Evolutionary conservation across 1,140 invertebrate species (phyloP).

Genomic region (Lerema accius): DNA sequence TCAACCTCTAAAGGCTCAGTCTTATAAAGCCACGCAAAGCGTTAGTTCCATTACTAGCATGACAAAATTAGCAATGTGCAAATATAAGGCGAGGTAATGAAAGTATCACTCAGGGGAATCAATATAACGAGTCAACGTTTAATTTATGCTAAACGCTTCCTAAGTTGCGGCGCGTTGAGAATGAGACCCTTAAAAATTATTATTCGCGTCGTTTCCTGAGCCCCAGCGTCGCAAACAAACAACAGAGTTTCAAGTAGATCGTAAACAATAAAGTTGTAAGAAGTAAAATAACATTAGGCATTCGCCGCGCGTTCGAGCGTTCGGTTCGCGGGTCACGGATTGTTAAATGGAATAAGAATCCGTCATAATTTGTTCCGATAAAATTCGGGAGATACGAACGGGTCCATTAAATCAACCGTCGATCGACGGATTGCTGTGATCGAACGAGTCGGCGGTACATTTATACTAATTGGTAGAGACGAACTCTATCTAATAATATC

Average conservation of each 20-base stretch:
- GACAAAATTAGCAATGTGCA: no score
- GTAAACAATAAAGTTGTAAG: constrained; percentile 58
- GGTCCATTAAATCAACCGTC: constrained; percentile 21
- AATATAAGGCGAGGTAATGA: not conserved
- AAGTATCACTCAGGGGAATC: constrained; percentile 4
- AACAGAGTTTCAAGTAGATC: constrained; percentile 45
- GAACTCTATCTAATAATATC: no score
- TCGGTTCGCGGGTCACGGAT: constrained; percentile 54
- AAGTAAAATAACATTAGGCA: constrained; percentile 60
- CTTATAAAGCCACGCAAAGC: no score
- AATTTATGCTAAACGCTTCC: constrained; percentile 29
- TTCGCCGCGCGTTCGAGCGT: constrained; percentile 51
- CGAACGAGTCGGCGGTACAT: not conserved
- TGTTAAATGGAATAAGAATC: constrained; percentile 67
- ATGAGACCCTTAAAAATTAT: constrained; percentile 50
- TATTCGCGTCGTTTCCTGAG: constrained; percentile 34
- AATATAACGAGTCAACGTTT: constrained; percentile 8
- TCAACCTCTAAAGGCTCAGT: no score
- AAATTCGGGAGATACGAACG: constrained; percentile 41
- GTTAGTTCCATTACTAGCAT: no score
- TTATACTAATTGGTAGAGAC: constrained; percentile 25
- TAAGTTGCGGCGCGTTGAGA: constrained; percentile 34
- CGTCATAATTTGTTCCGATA: constrained; percentile 59
- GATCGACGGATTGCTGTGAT: constrained; percentile 4
- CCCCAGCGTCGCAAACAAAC: constrained; percentile 35